Evolutionary conservation across 2,888 invertebrate species (phyloP).

Genomic region (Antitype chi): DNA sequence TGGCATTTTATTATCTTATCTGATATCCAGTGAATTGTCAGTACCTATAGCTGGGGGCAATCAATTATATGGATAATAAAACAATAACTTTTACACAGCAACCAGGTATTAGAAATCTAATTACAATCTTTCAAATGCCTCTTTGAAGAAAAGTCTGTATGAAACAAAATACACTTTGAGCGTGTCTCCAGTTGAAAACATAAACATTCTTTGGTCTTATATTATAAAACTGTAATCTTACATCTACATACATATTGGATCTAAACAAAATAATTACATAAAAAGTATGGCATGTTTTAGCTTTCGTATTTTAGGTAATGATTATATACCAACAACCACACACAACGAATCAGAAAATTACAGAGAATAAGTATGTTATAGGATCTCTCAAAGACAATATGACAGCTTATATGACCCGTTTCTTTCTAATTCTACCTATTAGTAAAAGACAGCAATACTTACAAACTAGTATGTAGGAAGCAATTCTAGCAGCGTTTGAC

Average conservation of each 20-base stretch:
- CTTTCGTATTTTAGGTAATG: neutral
- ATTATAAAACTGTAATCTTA: slow-evolving; percentile 40
- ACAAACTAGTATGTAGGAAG: neutral
- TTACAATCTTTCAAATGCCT: neutral
- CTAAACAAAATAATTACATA: slow-evolving; percentile 2
- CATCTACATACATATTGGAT: slow-evolving; percentile 30
- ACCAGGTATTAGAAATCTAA: neutral
- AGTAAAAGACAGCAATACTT: neutral
- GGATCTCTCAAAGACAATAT: too few species aligned
- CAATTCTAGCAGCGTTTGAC: neutral
- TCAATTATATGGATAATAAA: slow-evolving; percentile 18
- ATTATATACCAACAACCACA: too few species aligned
- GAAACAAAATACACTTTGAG: neutral
- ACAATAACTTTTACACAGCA: neutral
- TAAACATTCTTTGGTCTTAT: slow-evolving; percentile 57
- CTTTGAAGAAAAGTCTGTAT: neutral
- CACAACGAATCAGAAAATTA: neutral
- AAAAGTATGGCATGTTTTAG: slow-evolving; percentile 15
- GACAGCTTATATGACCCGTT: neutral
- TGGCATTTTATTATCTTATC: slow-evolving; percentile 29
- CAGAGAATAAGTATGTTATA: neutral
- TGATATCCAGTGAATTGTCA: neutral
- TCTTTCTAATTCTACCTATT: neutral
- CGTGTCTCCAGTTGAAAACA: slow-evolving; percentile 36
- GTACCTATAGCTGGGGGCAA: neutral